Evolutionary conservation across 2,113 vertebrate genomes (phyloP), one percentile per base, ranked within the genome.

Genomic region (Cochlearius cochlearius): DNA sequence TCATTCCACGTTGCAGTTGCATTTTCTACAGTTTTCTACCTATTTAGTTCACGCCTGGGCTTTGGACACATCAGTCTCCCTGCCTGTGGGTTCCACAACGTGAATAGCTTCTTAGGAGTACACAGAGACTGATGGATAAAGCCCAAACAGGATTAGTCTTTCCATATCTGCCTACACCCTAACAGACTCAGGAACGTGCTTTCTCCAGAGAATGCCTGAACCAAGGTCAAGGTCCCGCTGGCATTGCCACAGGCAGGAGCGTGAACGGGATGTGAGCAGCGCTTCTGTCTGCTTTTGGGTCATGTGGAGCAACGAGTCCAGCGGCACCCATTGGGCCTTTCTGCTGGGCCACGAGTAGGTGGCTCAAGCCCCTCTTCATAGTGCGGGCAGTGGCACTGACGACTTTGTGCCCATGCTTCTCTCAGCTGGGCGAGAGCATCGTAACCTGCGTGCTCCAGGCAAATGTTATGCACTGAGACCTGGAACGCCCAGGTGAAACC

Each of bases 181-280:
- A 34, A 20, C 14, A 60, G 43, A 68, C 11, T 16, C 25, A 71
- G 73, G 52, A 11, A 18, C 22, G 39, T 86, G 15, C 19, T 68
- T 63, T 79, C 71, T 69, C 13, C 49, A 64, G 49, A 73, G 45
- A 62, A 11, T 3, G 1, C 30, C 14, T 43, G 36, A 72, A 25
- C 17, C 11, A 22, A 85, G 27, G 62, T 47, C 21, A 43, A 60
- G 23, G 36, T 64, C 60, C 62, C 93, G 69, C 39, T 3, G 5
- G 36, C 36, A 39, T 22, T 77, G 36, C 17, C 43, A 36, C 56
- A 52, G 66, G 6, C 49, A 43, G 17, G 7, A 78, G 23, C 0
- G 0, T 0, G 0, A 50, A 75, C 9, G 8, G 23, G 21, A 75
- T 16, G 25, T 1, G 5, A 43, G 6, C 29, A 43, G 29, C 4